Evolutionary conservation across 2,888 invertebrate species (phyloP), one percentile per base, ranked within the genome.

Genomic region (Aphidoletes aphidimyza): DNA sequence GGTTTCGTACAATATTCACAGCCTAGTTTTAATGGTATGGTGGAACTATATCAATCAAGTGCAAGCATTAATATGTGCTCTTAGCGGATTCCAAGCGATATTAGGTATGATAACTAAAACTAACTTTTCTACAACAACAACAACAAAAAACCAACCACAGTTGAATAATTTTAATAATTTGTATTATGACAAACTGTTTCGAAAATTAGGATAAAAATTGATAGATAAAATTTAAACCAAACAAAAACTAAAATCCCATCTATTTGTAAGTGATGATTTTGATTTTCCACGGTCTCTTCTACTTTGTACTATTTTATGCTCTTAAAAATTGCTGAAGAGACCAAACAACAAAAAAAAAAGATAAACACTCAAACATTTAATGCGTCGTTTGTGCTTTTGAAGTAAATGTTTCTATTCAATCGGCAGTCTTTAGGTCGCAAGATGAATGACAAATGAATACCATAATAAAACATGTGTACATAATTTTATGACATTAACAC

Each of bases 1-100:
- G 90, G 90, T 87, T 90, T 90, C 87, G 90, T 90, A 85, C 90
- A 90, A 87, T 90, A 90, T 86, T 90, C 90, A 85, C 90, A 90
- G 87, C 90, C 90, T 86, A 90, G 90, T 87, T 88, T 90, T 87
- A 90, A 90, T 88, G 90, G 90, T 90, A 90, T 83, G 83, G 83
- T 83, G 0, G 83, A 83, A 83, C 26, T 83, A 36, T 83, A 83
- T 83, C 83, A 83, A n/a, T 83, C 83, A 17, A 83, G 83, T 17
- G 83, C 83, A 5, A 83, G 83, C 83, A 83, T 83, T 5, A 83
- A 83, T 42, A 83, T 83, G 83, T 83, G 83, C 45, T 83, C 83
- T 83, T 83, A 83, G 83, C 83, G 42, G 45, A 22, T 42, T 37
- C 36, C 81, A 3, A 81, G 37, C 81, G 39, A 37, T 37, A 37